Percentiles rank a stretch among this genome's conserved stretches.
Evolutionary conservation across 1,140 invertebrate genomes (phyloP).

Genomic region (Drosophila repletoides): DNA sequence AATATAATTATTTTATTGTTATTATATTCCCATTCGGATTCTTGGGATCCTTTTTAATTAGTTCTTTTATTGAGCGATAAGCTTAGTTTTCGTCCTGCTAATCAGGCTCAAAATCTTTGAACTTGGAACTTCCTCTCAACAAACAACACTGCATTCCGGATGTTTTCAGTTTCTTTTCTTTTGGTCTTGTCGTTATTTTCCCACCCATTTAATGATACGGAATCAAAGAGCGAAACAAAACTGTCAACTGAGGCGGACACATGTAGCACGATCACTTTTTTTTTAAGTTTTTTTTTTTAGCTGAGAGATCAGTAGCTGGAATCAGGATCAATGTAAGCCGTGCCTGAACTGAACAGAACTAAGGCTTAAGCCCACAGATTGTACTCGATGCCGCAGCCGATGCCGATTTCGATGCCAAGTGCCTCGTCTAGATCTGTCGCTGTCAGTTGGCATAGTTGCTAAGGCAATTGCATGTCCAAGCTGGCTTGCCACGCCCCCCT

Average conservation of each 20-base stretch:
- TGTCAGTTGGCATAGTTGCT: conserved; percentile 75
- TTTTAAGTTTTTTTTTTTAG: conserved; percentile 11
- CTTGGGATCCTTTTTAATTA: too few relatives aligned
- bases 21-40: too few relatives aligned
- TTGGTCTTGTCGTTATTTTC: conserved; percentile 41
- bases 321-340: conserved; percentile 76
- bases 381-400: conserved; percentile 17
- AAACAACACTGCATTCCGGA: conserved; percentile 9
- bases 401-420: too few relatives aligned
- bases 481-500: conserved; percentile 3
- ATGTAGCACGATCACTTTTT: conserved; percentile 76
- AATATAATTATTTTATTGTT: too few relatives aligned
- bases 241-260: conserved; percentile 69
- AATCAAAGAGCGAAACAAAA: conserved; percentile 64
- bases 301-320: conserved; percentile 69
- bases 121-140: conserved; percentile 5
- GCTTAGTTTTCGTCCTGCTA: too few relatives aligned
- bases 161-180: not conserved
- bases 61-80: too few relatives aligned
- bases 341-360: too few relatives aligned
- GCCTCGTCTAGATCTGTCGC: conserved; percentile 74
- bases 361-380: too few relatives aligned
- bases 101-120: conserved; percentile 4
- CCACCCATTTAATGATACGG: conserved; percentile 56
- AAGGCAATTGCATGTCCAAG: conserved; percentile 72